Evolutionary conservation across 2,888 invertebrate species (phyloP).

Genomic region (Pseudanteris insignis): DNA sequence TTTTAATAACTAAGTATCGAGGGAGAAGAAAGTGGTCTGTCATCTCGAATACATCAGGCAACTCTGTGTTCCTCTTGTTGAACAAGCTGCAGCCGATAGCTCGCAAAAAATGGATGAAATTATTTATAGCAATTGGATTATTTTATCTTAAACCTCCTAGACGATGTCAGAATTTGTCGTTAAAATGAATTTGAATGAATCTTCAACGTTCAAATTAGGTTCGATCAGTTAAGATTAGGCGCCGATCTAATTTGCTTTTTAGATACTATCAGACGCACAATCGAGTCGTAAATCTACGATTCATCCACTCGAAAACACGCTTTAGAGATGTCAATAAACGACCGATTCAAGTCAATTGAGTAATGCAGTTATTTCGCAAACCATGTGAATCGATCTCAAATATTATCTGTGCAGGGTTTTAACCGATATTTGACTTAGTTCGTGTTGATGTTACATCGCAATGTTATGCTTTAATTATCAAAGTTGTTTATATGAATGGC

Average conservation of each 20-base stretch:
- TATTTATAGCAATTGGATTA: background rate
- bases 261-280: conserved; percentile 1
- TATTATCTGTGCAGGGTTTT: too few species aligned
- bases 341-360: conserved; percentile 9
- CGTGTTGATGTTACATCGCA: too few species aligned
- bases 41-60: conserved; percentile 1
- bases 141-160: background rate
- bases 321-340: conserved; percentile 3
- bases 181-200: background rate
- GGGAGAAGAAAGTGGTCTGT: conserved; percentile 13
- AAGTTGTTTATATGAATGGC: too few species aligned
- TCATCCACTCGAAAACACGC: background rate
- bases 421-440: too few species aligned
- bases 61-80: background rate
- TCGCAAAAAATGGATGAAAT: background rate
- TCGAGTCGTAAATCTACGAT: background rate
- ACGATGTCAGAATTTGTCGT: background rate
- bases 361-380: conserved; percentile 20
- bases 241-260: too few species aligned
- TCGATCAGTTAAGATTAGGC: too few species aligned
- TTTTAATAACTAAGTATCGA: conserved; percentile 1
- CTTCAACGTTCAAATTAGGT: too few species aligned
- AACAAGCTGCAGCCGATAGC: background rate
- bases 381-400: background rate
- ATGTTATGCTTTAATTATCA: too few species aligned